Conservation (phyloP, 2,113 vertebrate genomes). For the Bubalus kerabau region DNA sequence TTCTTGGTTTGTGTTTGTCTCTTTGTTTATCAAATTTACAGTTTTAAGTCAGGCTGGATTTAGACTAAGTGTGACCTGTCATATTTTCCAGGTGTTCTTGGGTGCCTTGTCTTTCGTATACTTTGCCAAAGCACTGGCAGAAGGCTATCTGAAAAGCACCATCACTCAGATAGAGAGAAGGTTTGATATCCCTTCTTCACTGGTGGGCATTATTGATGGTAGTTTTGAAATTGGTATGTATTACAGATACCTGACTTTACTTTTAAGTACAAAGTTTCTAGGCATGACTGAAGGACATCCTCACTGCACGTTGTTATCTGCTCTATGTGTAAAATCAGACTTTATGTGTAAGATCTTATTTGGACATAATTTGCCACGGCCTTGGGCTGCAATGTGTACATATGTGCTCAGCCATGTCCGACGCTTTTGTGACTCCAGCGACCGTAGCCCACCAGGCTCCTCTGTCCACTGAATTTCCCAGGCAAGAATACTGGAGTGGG, state of each 20-base stretch:
- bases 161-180: constrained; percentile 95
- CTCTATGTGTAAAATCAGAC: neutral
- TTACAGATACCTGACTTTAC: neutral
- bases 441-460: neutral
- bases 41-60: neutral
- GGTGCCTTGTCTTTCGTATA: constrained; percentile 92
- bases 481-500: neutral
- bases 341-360: neutral
- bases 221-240: constrained; percentile 96
- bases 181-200: constrained; percentile 93
- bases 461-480: neutral
- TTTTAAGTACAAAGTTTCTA: constrained; percentile 3
- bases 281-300: neutral
- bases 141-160: constrained; percentile 96
- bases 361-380: neutral
- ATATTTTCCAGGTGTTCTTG: constrained; percentile 87
- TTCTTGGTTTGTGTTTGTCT: neutral
- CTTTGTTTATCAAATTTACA: neutral
- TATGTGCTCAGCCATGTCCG: neutral
- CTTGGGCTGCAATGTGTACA: neutral
- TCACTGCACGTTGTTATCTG: neutral
- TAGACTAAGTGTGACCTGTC: neutral
- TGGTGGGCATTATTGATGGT: constrained; percentile 94
- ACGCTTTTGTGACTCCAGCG: neutral
- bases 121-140: constrained; percentile 92